phyloP scores from a whole-genome alignment of 2,888 invertebrate genomes.

The Flabesymbios commensalis region DNA sequence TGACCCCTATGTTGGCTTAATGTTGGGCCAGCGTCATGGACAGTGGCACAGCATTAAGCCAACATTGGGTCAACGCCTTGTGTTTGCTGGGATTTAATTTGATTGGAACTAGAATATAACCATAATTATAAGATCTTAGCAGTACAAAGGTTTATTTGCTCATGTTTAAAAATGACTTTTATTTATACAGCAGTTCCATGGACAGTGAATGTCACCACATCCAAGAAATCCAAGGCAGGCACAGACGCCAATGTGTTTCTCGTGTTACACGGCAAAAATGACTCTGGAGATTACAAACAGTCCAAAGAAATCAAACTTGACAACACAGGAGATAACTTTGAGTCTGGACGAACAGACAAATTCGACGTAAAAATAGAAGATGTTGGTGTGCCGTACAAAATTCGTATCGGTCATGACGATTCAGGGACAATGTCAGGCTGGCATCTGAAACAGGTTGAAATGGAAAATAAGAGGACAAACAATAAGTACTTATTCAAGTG shows the following conservation, averaged over 20 bases:
- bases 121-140: no score
- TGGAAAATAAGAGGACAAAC: background rate
- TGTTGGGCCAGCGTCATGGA: no score
- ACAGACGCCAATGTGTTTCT: background rate
- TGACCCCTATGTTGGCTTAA: no score
- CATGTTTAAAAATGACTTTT: background rate
- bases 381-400: background rate
- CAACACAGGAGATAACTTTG: background rate
- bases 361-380: background rate
- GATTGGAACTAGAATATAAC: no score
- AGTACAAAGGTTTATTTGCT: no score
- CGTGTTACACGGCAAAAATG: background rate
- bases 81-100: no score
- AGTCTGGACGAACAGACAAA: background rate
- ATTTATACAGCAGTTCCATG: background rate
- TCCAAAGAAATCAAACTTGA: background rate
- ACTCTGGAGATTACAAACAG: background rate
- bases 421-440: background rate
- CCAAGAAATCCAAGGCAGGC: background rate
- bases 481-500: background rate
- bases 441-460: background rate
- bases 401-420: background rate
- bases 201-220: background rate
- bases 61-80: no score
- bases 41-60: no score